These are phyloP conservation scores for Hemicentrotus pulcherrimus DNA, from an alignment of 35 echinoderm and acorn worm species.

Conservation along the genomic window DNA sequence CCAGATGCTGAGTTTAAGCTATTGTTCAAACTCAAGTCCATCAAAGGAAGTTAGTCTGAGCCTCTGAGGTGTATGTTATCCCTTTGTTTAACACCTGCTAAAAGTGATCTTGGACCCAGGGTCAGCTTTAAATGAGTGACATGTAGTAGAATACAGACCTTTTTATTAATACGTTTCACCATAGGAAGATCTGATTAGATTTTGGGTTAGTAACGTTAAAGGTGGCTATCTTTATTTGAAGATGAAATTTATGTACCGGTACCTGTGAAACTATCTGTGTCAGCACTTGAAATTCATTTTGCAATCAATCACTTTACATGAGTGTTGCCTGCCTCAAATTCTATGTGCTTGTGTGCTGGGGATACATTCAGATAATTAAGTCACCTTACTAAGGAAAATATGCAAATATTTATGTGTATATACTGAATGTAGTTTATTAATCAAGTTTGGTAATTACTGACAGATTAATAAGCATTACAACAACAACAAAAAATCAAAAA, in stretches of 20 bases:
- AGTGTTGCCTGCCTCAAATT: neutral
- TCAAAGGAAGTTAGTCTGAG: too few relatives aligned
- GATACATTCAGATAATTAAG: neutral
- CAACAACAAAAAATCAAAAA: too few relatives aligned
- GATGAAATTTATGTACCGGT: neutral
- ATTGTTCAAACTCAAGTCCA: too few relatives aligned
- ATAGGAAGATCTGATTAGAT: neutral
- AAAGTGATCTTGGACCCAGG: too few relatives aligned
- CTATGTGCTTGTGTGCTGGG: constrained; percentile 9
- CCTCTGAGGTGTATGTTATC: too few relatives aligned
- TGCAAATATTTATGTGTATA: constrained; percentile 20
- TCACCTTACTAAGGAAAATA: neutral
- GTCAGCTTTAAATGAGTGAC: too few relatives aligned
- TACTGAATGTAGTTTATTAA: constrained; percentile 20
- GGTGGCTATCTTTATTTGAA: neutral
- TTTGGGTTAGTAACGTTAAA: too few relatives aligned
- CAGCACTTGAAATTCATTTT: neutral
- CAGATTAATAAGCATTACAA: neutral
- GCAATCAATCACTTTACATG: neutral
- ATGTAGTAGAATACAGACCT: too few relatives aligned
- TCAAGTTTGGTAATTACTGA: constrained; percentile 13
- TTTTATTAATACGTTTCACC: neutral
- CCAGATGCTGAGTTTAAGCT: too few relatives aligned
- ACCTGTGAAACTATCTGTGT: neutral
- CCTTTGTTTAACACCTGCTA: too few relatives aligned